Percentiles rank a stretch among this genome's conserved stretches.
phyloP scores from a whole-genome alignment of 1,140 invertebrate genomes.

The Wasmannia auropunctata region DNA sequence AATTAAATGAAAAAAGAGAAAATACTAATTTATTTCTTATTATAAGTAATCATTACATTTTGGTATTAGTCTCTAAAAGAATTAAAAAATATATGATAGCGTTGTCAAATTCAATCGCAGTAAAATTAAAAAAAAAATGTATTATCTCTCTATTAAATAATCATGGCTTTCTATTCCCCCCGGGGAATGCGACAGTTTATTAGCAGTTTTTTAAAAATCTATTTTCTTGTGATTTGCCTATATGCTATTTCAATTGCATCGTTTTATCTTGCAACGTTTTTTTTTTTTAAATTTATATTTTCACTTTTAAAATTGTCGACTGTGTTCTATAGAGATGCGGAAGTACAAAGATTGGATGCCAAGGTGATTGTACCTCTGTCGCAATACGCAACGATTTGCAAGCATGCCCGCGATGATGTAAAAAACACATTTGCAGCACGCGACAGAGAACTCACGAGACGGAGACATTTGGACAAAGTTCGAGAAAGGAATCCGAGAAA shows the following conservation, averaged over 20 bases:
- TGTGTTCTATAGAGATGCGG: slow-evolving; percentile 85
- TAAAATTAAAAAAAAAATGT: neutral
- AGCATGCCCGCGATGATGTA: slow-evolving; percentile 89
- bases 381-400: slow-evolving; percentile 90
- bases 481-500: slow-evolving; percentile 88
- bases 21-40: slow-evolving; percentile 14
- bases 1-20: neutral
- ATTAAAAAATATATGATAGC: neutral
- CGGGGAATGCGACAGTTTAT: neutral
- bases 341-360: slow-evolving; percentile 89
- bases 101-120: neutral
- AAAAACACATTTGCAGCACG: slow-evolving; percentile 89
- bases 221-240: neutral
- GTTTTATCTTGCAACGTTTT: neutral
- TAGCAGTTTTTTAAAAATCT: neutral
- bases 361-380: slow-evolving; percentile 89
- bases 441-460: slow-evolving; percentile 89
- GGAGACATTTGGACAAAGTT: slow-evolving; percentile 88
- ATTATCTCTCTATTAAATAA: neutral
- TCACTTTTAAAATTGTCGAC: neutral
- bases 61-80: neutral
- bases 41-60: neutral
- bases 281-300: neutral
- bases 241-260: neutral
- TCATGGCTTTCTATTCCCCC: neutral